Base-by-base conservation (phyloP, 2,888 invertebrate species). In the Diplazon laetatorius region DNA sequence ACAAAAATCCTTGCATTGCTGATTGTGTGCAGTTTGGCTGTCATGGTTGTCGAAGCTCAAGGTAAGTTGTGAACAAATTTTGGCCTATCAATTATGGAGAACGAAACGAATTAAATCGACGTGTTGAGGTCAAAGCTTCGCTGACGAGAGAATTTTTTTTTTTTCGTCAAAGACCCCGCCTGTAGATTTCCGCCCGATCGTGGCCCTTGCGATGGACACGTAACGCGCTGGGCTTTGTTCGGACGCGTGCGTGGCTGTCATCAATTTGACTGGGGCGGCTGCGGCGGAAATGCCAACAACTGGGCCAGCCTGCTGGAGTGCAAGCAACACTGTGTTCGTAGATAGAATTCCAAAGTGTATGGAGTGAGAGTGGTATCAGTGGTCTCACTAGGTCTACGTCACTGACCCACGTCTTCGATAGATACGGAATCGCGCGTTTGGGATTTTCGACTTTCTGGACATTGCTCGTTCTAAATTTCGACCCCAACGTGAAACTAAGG, bases 181-280 rank as follows among this genome's bases (percentile, higher is more conserved):
- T 30, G 30, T 30, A 5, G 10, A n/a, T 46, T 25, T 2, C 50
- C 59, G 46, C 35, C 6, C 6, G 18, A 57, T 10, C 4, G 18
- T 18, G 70, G 59, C 8, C 0, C 6, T 9, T 39, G 59, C 44
- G 14, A 6, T 25, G 42, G 4, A 14, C 3, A 39, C 20, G 0
- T 76, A 60, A 9, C 16, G 30, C 63, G 66, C 22, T 80, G 63
- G 37, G 68, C 22, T 5, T 82, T 70, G 14, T 42, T 76, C 25
- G 39, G 42, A 1, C 14, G 60, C 6, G 30, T 5, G 6, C 30
- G 30, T 10, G 1, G 37, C 0, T 83, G 83, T n/a, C 52, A 35
- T 18, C 0, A 22, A 25, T 83, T 83, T 50, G 0, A 4, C 2
- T 81, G 78, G 4, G 82, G 82, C 6, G 83, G 82, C 8, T 83